A percentile compares a stretch with the other conserved stretches of the same genome.
Conservation (phyloP, 2,797 vertebrate species). For the Sebastes umbrosus region DNA sequence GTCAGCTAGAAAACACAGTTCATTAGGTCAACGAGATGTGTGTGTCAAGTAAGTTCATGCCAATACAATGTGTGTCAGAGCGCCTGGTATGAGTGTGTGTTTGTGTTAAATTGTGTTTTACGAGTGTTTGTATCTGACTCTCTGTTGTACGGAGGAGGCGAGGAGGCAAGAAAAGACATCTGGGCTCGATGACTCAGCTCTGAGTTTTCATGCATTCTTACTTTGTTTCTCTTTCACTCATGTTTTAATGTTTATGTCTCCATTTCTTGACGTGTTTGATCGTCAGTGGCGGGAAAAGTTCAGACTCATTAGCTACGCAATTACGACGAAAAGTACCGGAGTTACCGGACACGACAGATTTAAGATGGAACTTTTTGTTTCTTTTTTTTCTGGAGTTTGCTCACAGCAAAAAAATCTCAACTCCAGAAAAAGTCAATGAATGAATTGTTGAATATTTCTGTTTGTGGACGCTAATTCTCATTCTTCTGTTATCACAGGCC, state of each 20-base stretch:
- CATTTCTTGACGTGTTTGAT: background rate
- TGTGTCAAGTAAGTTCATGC: slow-evolving; percentile 2
- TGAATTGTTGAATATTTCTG: background rate
- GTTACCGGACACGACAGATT: background rate
- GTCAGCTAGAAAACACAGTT: slow-evolving; percentile 47
- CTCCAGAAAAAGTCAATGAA: background rate
- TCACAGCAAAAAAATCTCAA: background rate
- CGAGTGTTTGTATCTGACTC: slow-evolving; percentile 12
- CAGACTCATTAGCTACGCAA: background rate
- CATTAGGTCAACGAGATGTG: slow-evolving; percentile 39
- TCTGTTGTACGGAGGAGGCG: background rate
- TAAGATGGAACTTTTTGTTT: background rate
- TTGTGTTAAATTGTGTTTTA: slow-evolving; percentile 33
- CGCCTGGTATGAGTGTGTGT: background rate
- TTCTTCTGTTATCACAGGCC: background rate
- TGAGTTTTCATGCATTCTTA: background rate
- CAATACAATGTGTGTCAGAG: slow-evolving; percentile 1
- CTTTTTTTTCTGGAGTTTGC: background rate
- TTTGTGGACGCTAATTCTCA: background rate
- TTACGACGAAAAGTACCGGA: background rate
- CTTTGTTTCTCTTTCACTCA: background rate
- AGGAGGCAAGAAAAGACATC: slow-evolving; percentile 30
- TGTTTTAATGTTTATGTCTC: background rate
- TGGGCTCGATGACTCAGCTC: slow-evolving; percentile 41
- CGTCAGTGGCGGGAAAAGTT: slow-evolving; percentile 11